Evolutionary conservation across 2,113 vertebrate species (phyloP).

Genomic region (Copsychus sechellarum): DNA sequence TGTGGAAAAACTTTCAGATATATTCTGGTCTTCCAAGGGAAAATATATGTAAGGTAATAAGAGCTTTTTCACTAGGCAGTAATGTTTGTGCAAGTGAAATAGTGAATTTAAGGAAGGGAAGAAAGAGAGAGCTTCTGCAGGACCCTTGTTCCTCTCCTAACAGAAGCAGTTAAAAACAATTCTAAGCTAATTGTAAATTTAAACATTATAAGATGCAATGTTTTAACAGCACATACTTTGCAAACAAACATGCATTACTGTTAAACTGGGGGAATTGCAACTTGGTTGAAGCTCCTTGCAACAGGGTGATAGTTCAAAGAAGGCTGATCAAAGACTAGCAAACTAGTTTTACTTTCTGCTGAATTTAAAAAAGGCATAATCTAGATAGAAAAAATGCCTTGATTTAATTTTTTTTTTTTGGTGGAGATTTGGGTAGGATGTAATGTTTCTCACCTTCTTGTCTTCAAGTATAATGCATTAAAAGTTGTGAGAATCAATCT

Average conservation of each 20-base stretch:
- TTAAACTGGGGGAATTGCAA: neutral
- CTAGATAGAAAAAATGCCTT: neutral
- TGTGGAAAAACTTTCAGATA: neutral
- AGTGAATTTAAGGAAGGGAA: neutral
- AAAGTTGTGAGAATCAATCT: constrained; percentile 12
- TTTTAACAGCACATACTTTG: neutral
- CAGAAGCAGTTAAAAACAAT: neutral
- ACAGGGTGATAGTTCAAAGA: neutral
- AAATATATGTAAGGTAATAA: neutral
- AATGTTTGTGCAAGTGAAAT: neutral
- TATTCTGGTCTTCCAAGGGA: neutral
- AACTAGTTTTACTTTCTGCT: neutral
- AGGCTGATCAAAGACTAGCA: neutral
- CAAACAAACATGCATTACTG: neutral
- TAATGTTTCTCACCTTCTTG: neutral
- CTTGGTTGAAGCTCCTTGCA: neutral
- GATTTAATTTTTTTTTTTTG: neutral
- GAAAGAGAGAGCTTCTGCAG: neutral
- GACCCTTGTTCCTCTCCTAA: neutral
- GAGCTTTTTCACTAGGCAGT: neutral
- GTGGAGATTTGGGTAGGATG: neutral
- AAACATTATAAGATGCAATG: neutral
- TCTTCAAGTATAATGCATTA: neutral
- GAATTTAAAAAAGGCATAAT: neutral
- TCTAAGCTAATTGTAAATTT: neutral